Base-by-base conservation (phyloP, 1,140 invertebrate species). In the Aphelenchoides besseyi region DNA sequence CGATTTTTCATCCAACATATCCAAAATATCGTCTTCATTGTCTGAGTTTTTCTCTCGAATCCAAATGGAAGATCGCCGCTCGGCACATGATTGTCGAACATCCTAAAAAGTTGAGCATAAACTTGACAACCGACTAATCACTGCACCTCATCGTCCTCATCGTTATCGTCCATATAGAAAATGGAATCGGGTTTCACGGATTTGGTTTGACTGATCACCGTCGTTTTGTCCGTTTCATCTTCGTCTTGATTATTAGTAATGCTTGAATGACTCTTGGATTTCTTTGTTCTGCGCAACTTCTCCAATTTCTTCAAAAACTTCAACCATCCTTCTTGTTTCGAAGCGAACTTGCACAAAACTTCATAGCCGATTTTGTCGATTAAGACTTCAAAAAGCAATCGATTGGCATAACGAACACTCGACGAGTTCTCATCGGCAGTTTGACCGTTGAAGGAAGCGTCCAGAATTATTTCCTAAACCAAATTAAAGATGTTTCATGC, bases 251-350 rank as follows among this genome's bases (percentile, higher is more conserved):
- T 54, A 18, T 72, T 48, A 28, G 18, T 12, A 35, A 73, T 36
- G 5, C 30, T 57, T 5, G 55, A 30, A 29, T 59, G 69, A n/a
- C 16, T 57, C 73, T 54, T 67, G 16, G 9, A 16, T 62, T 72
- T 28, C 30, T 72, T 70, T 28, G 33, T 70, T 18, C 71, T 37
- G 3, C n/a, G 18, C 16, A 30, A 61, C 54, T 74, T 74, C 36
- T 74, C 74, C 28, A 70, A 37, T n/a, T 77, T 74, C 72, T 77
- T 74, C 32, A 74, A 35, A 12, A 57, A 35, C 70, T 72, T 72
- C 1, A 53, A 18, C 72, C 72, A 75, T 9, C 70, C 70, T 63
- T 74, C 29, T 26, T 72, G 70, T 41, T 53, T 57, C 8, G 5
- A 36, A 35, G 70, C 32, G 26, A n/a, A 63, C 37, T 73, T 69